These are phyloP conservation scores for Caracal caracal DNA, from an alignment of 2,113 vertebrate genomes.

Conservation along the genomic window DNA sequence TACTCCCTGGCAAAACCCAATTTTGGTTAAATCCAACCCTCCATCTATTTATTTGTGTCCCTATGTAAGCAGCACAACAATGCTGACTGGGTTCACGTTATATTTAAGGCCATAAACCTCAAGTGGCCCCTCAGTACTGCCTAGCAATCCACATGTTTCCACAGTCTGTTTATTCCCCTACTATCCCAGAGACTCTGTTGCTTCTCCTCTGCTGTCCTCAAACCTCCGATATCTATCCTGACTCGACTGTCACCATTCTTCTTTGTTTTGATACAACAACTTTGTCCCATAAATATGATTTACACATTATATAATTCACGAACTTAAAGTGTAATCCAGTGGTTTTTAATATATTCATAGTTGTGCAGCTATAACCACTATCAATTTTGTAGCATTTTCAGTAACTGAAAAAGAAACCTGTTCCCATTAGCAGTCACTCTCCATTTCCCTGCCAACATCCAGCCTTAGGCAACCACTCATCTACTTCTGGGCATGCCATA, in stretches of 20 bases:
- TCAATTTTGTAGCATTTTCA: background rate
- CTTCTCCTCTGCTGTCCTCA: background rate
- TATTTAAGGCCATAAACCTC: background rate
- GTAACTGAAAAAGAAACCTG: conserved; percentile 14
- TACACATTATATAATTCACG: background rate
- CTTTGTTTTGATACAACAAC: conserved; percentile 13
- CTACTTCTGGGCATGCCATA: background rate
- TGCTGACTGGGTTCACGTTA: background rate
- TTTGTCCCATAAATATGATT: background rate
- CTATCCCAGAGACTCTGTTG: background rate
- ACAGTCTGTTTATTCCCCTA: background rate
- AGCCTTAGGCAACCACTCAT: background rate
- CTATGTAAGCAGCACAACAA: background rate
- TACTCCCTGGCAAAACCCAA: background rate
- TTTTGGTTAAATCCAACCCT: background rate
- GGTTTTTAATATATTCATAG: background rate
- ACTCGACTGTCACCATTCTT: background rate
- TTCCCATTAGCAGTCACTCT: background rate
- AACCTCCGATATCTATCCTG: background rate
- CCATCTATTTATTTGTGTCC: background rate
- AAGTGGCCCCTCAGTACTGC: background rate
- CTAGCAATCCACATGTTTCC: background rate
- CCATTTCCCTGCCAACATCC: background rate
- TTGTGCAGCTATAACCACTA: background rate
- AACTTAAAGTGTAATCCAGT: background rate